Percentiles rank a stretch among this genome's conserved stretches.
Conservation (phyloP, 2,888 invertebrate species). For the Eupelmus urozonus region DNA sequence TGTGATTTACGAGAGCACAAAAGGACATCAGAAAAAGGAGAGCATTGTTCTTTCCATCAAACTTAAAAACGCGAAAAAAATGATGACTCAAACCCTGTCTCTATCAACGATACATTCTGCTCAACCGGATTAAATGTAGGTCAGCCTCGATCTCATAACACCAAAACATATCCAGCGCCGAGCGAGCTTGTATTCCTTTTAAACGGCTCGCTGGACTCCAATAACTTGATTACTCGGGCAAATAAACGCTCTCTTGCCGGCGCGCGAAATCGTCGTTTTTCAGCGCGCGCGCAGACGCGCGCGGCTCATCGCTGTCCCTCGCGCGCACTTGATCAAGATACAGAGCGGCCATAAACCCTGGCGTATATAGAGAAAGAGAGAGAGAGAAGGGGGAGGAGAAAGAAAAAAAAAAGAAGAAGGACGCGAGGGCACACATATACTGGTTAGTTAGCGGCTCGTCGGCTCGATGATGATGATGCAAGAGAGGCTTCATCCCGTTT, state of each 20-base stretch:
- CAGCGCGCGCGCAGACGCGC: neutral
- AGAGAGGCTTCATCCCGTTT: slow-evolving; percentile 27
- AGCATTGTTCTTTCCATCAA: too few relatives aligned
- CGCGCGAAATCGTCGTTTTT: slow-evolving; percentile 20
- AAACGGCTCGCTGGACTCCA: neutral
- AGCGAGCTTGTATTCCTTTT: slow-evolving; percentile 5
- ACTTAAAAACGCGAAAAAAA: too few relatives aligned
- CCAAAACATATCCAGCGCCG: neutral
- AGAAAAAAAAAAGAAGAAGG: neutral
- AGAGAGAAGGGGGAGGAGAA: neutral
- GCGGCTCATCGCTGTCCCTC: slow-evolving; percentile 9
- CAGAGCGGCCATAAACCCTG: too few relatives aligned
- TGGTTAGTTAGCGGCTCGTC: slow-evolving; percentile 31
- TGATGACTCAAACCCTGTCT: too few relatives aligned
- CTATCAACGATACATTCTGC: too few relatives aligned
- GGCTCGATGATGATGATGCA: slow-evolving; percentile 47
- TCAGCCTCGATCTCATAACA: slow-evolving; percentile 36
- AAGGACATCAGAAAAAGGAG: too few relatives aligned
- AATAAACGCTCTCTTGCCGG: slow-evolving; percentile 17
- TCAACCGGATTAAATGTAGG: slow-evolving; percentile 42
- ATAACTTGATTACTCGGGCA: slow-evolving; percentile 41
- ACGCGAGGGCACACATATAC: neutral
- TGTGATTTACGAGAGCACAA: too few relatives aligned
- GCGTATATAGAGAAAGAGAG: neutral
- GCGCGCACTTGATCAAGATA: slow-evolving; percentile 13